Conservation (phyloP, 92 coral and sea anemone genomes). For the Epizoanthus rinbou region DNA sequence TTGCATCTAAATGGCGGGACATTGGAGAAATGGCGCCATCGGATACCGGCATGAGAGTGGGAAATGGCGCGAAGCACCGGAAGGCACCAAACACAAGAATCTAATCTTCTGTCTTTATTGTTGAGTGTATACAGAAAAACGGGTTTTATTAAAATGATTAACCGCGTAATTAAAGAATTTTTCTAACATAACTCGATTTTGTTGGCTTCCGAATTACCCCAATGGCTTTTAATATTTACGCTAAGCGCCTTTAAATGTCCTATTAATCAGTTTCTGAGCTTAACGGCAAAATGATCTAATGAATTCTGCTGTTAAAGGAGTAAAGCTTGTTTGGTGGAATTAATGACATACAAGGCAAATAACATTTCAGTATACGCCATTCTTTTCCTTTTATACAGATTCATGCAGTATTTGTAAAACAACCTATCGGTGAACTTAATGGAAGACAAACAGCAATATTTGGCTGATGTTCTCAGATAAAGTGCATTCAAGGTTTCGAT, state of each 20-base stretch:
- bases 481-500: conserved; percentile 36
- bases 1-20: conserved; percentile 42
- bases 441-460: conserved; percentile 34
- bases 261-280: conserved; percentile 36
- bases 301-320: conserved; percentile 29
- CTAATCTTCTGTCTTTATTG: conserved; percentile 41
- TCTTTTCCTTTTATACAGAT: conserved; percentile 15
- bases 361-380: conserved; percentile 21
- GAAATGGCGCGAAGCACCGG: conserved; percentile 42
- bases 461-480: conserved; percentile 29
- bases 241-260: conserved; percentile 39
- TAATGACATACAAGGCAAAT: conserved; percentile 35
- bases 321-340: conserved; percentile 35
- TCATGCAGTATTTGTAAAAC: conserved; percentile 27
- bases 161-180: conserved; percentile 31
- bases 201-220: conserved; percentile 12
- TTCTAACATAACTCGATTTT: conserved; percentile 33
- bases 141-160: conserved; percentile 37
- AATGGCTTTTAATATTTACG: conserved; percentile 27
- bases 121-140: conserved; percentile 20
- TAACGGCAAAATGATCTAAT: conserved; percentile 46
- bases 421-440: conserved; percentile 32
- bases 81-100: conserved; percentile 30
- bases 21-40: conserved; percentile 23
- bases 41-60: conserved; percentile 42